These are phyloP conservation scores for Cydia amplana DNA, from an alignment of 1,140 invertebrate genomes.

Conservation along the genomic window DNA sequence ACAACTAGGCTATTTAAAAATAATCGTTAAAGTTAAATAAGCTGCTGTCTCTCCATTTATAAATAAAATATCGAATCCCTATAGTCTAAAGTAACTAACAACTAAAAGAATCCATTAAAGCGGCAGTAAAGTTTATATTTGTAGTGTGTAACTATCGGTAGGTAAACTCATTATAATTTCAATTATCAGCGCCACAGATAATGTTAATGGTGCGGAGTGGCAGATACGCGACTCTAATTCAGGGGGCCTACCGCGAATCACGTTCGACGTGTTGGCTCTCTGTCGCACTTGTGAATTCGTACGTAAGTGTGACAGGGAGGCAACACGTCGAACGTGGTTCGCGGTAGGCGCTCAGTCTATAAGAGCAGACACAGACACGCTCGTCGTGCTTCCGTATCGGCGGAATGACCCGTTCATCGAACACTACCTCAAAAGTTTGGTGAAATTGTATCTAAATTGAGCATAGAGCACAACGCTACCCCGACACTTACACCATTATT, in stretches of 20 bases:
- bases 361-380: neutral
- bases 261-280: no score
- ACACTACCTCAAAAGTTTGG: conserved; percentile 76
- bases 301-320: no score
- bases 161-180: neutral
- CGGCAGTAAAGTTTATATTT: conserved; percentile 16
- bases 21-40: neutral
- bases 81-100: conserved; percentile 2
- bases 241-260: no score
- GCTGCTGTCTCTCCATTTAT: neutral
- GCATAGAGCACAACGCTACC: conserved; percentile 78
- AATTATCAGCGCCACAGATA: neutral
- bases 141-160: conserved; percentile 22
- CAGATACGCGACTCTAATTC: neutral
- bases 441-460: conserved; percentile 79
- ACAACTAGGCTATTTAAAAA: conserved; percentile 9
- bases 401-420: conserved; percentile 48
- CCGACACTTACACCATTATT: conserved; percentile 54
- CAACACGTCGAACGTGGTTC: no score
- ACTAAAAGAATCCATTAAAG: conserved; percentile 11
- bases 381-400: neutral
- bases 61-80: conserved; percentile 10
- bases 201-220: neutral
- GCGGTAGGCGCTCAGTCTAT: no score
- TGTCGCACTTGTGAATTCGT: no score